These are phyloP conservation scores for Orthonyx spaldingii DNA, from an alignment of 2,113 vertebrate genomes.

Conservation along the genomic window DNA sequence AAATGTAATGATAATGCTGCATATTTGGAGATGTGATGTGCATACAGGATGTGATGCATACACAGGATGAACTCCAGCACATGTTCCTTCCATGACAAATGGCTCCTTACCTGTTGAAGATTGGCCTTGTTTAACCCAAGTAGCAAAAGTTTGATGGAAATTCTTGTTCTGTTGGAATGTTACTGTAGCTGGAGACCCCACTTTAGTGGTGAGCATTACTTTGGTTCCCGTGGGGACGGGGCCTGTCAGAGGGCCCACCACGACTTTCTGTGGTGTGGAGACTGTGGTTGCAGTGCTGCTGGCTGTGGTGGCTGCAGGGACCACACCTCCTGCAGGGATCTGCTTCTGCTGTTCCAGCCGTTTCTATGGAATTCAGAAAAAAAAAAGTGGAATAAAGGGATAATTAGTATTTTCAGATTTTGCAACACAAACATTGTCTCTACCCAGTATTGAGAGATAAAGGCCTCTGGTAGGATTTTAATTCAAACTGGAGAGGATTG, in stretches of 20 bases:
- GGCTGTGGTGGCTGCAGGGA: slow-evolving; percentile 68
- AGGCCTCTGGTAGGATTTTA: not conserved
- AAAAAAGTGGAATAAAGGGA: not conserved
- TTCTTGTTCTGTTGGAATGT: slow-evolving; percentile 97
- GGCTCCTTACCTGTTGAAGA: slow-evolving; percentile 80
- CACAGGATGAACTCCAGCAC: not conserved
- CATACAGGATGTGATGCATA: not conserved
- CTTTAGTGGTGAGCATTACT: slow-evolving; percentile 91
- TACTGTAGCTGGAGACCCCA: slow-evolving; percentile 86
- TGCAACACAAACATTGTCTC: not conserved
- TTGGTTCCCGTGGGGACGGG: slow-evolving; percentile 86
- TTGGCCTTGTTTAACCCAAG: slow-evolving; percentile 98
- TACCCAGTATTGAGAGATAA: not conserved
- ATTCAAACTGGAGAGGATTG: not conserved
- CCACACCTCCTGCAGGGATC: slow-evolving; percentile 51
- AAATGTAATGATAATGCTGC: not conserved
- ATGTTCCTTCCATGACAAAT: not conserved
- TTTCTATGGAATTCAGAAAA: slow-evolving; percentile 74
- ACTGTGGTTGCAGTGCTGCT: slow-evolving; percentile 74
- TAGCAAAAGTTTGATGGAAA: slow-evolving; percentile 96
- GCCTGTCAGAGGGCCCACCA: slow-evolving; percentile 78
- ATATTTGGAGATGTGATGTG: not conserved
- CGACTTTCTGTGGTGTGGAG: slow-evolving; percentile 80
- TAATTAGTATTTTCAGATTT: not conserved
- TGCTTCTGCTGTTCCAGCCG: slow-evolving; percentile 90